Percentiles rank a stretch among this genome's conserved stretches.
Conservation (phyloP, 2,888 invertebrate species). For the Stenichneumon culpator region DNA sequence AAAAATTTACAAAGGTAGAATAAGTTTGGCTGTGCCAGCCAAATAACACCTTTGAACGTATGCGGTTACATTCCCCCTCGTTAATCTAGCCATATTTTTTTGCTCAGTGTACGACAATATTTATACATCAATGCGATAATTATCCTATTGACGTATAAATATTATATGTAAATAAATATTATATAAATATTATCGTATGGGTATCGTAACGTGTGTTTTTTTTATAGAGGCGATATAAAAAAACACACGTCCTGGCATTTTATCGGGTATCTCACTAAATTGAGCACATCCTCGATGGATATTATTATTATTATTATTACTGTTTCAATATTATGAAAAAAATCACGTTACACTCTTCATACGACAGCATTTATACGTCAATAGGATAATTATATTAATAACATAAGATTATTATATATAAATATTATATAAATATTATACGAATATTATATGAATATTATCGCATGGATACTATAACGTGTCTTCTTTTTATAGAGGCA, state of each 20-base stretch:
- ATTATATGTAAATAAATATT: background rate
- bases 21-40: no score
- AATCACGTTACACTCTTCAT: no score
- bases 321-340: background rate
- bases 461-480: background rate
- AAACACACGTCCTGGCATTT: background rate
- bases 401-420: background rate
- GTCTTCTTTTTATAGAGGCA: background rate
- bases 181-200: background rate
- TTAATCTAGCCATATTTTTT: no score
- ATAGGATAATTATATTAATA: no score
- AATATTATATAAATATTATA: background rate
- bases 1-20: no score
- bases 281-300: background rate
- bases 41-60: no score
- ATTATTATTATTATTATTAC: background rate
- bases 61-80: no score
- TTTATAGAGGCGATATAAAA: background rate
- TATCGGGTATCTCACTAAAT: constrained; percentile 5
- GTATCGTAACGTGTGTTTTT: background rate
- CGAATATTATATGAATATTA: background rate
- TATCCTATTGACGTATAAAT: no score
- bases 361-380: no score
- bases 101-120: no score
- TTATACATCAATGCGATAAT: no score